Evolutionary conservation across 2,888 invertebrate species (phyloP), one percentile per base, ranked within the genome.

Genomic region (Petrolisthes cinctipes): DNA sequence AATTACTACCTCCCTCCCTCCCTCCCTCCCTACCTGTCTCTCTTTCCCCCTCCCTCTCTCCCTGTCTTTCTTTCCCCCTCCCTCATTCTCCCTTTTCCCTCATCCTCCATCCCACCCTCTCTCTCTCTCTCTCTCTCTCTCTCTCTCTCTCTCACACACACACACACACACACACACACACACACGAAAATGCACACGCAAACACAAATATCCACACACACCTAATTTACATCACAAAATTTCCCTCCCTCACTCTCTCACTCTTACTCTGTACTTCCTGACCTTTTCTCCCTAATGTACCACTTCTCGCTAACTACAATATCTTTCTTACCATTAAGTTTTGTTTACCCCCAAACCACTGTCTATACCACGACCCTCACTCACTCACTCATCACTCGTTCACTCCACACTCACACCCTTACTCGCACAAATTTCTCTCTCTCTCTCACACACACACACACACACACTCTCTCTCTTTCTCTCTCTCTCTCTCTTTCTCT

Each of bases 1-100:
- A 61, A 81, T 61, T 56, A 81, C 57, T 56, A 23, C 82, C 66
- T 66, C 54, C 54, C 71, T 56, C 73, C 20, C 51, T n/a, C 80
- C 5, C 6, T 61, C 80, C 51, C 61, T 20, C 61, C 23, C 23
- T 56, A 17, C 54, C n/a, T 23, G n/a, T 56, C 56, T n/a, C 20
- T 56, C 54, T 37, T 56, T 6, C 71, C 56, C 17, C n/a, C 56
- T 20, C 23, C 79, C 23, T 61, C 57, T 23, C 61, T 1, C 61
- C 61, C 11, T 4, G 20, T 23, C 61, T 61, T 9, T 23, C 20
- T 23, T 54, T 4, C 54, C 7, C 79, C 78, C 17, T 54, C 9
- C 17, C 54, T 17, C 20, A 56, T 9, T 80, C 7, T 17, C 4
- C 7, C 79, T 57, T 4, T 54, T 81, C 37, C 51, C 23, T 17